Evolutionary conservation across 1,140 invertebrate species (phyloP), one percentile per base, ranked within the genome.

Genomic region (Phymorhynchus buccinoides): DNA sequence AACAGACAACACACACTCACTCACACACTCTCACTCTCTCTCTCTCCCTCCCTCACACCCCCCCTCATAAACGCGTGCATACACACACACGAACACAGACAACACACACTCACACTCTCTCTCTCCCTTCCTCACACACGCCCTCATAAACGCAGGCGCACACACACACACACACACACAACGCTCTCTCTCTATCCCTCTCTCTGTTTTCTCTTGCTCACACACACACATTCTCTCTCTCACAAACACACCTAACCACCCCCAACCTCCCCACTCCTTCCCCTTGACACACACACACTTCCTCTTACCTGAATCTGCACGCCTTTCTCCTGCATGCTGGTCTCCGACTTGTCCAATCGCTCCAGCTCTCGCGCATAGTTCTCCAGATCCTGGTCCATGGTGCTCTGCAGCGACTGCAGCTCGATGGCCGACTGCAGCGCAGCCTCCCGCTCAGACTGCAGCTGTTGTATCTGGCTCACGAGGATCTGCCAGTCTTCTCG

Each of bases 271-370:
- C n/a, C n/a, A n/a, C n/a, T n/a, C n/a, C n/a, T n/a, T n/a, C n/a
- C n/a, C n/a, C n/a, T n/a, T n/a, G n/a, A 52, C 48, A 52, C 9
- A 52, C 9, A 9, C 9, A 52, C 48, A 22, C 7, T 3, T 18
- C 73, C 32, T 41, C 32, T 52, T 89, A 93, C 92, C 89, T 95
- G 95, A 27, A 97, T 94, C 32, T 95, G 95, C 3, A 95, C 94
- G 73, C 96, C 95, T 89, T 97, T 97, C 88, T 97, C 86, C n/a
- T 87, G 84, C 22, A 91, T 82, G 14, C 86, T 73, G 3, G 85
- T 86, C 41, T 90, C 90, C 68, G 89, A 87, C 62, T 87, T 84
- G 78, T 92, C 91, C 44, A 93, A 90, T 78, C 88, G 88, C 80
- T 92, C 91, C 18, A 93, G 85, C 84, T 92, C 90, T 44, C 89